Conservation (phyloP, 2,113 vertebrate species). For the Cyrtonyx montezumae region DNA sequence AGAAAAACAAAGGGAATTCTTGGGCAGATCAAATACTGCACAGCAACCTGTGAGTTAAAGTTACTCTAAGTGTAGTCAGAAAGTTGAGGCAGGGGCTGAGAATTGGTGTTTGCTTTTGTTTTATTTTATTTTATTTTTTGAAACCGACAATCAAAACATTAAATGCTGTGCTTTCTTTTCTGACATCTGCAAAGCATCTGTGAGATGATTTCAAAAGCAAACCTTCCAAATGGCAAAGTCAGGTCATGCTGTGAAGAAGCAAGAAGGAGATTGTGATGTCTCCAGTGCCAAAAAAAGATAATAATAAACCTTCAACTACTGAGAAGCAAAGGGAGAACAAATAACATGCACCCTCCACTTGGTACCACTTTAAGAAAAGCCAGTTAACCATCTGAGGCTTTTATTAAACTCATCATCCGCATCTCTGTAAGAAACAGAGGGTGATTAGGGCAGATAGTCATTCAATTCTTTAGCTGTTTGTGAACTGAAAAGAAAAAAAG, state of each 20-base stretch:
- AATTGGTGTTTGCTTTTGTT: not conserved
- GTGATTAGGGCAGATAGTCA: not conserved
- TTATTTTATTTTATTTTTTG: not conserved
- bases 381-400: not conserved
- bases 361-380: not conserved
- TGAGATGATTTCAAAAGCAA: not conserved
- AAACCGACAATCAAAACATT: not conserved
- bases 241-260: not conserved
- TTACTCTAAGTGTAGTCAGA: not conserved
- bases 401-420: not conserved
- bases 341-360: not conserved
- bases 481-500: no score
- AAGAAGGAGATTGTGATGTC: accelerated
- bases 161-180: not conserved
- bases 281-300: not conserved
- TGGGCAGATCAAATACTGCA: not conserved
- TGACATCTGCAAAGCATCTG: not conserved
- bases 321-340: not conserved
- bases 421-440: not conserved
- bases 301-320: not conserved
- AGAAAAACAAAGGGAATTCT: accelerated
- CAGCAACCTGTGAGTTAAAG: not conserved
- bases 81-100: not conserved
- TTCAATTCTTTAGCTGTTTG: not conserved
- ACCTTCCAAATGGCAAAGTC: not conserved